Base-by-base conservation (phyloP, 2,888 invertebrate genomes). In the Cremastinae sp. region DNA sequence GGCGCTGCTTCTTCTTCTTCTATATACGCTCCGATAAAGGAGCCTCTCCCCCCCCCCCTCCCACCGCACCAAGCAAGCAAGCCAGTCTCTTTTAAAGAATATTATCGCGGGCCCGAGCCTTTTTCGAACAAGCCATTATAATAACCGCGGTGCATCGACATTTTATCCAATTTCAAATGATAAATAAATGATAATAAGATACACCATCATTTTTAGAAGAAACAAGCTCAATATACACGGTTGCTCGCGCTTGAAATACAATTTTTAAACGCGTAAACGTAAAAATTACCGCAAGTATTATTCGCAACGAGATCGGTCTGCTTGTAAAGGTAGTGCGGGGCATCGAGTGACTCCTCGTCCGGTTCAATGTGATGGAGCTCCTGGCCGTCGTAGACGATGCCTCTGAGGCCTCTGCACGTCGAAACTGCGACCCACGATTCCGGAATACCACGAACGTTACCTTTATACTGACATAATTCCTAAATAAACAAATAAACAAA, bases 381-480 rank as follows among this genome's bases (percentile, higher is more conserved):
- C 75, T 91, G 88, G 34, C 96, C 96, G 87, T 97, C 96, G 87
- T 93, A 95, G 78, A 97, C 92, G 75, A 96, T 92, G 5, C 97
- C 97, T 61, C 94, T 93, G 45, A 94, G 90, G 54, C 95, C 95
- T 75, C 91, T 90, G 87, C 97, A 97, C 2, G 96, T 96, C 59
- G 97, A 97, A 59, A 97, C 87, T 0, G 97, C 97, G 65, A 93
- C 96, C 94, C 95, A 95, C 2, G 97, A 97, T 70, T 92, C 91
- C 0, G 92, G 91, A 80, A 92, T 91, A 73, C 93, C 94, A 78
- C 94, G 91, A 68, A 97, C 92, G 78, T 91, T 92, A 71, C 97
- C 97, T 83, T 93, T 92, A 87, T 96, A 96, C 87, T 96, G 95
- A 88, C 96, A 96, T 72, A 94, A 86, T 84, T 95, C 94, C 95